Percentiles rank a stretch among this genome's conserved stretches.
Evolutionary conservation across 2,888 invertebrate genomes (phyloP).

Genomic region (Apodemia zela): DNA sequence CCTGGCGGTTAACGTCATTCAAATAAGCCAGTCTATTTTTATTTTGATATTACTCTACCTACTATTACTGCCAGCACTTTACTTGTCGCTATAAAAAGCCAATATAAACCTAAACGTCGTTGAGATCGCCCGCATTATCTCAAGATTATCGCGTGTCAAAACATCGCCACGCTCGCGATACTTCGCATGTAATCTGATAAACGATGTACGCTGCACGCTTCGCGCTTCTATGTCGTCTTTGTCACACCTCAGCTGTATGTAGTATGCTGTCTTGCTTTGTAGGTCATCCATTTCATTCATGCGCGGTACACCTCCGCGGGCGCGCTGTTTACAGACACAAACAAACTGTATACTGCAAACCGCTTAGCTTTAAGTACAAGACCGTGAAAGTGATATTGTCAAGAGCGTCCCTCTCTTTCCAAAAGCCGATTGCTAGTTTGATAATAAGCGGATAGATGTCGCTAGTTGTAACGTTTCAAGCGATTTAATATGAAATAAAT

Average conservation of each 20-base stretch:
- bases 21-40: slow-evolving; percentile 50
- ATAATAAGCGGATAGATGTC: slow-evolving; percentile 61
- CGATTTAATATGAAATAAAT: slow-evolving; percentile 55
- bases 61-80: slow-evolving; percentile 53
- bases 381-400: slow-evolving; percentile 80
- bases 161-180: slow-evolving; percentile 81
- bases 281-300: slow-evolving; percentile 80
- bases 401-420: slow-evolving; percentile 70
- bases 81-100: slow-evolving; percentile 69
- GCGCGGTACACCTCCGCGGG: slow-evolving; percentile 75
- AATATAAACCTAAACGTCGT: slow-evolving; percentile 77
- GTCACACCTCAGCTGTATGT: slow-evolving; percentile 39
- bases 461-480: slow-evolving; percentile 57
- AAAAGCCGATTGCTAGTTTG: slow-evolving; percentile 58
- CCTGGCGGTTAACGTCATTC: slow-evolving; percentile 53
- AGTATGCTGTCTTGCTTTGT: slow-evolving; percentile 49
- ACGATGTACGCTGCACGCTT: slow-evolving; percentile 80
- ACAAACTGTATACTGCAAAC: slow-evolving; percentile 79
- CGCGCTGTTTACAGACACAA: slow-evolving; percentile 80
- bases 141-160: slow-evolving; percentile 82
- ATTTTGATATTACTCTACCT: slow-evolving; percentile 57
- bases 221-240: slow-evolving; percentile 56
- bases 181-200: slow-evolving; percentile 82
- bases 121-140: slow-evolving; percentile 79
- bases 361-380: slow-evolving; percentile 79